Conservation (phyloP, 2,113 vertebrate genomes). For the Chaetorhynchus papuensis region DNA sequence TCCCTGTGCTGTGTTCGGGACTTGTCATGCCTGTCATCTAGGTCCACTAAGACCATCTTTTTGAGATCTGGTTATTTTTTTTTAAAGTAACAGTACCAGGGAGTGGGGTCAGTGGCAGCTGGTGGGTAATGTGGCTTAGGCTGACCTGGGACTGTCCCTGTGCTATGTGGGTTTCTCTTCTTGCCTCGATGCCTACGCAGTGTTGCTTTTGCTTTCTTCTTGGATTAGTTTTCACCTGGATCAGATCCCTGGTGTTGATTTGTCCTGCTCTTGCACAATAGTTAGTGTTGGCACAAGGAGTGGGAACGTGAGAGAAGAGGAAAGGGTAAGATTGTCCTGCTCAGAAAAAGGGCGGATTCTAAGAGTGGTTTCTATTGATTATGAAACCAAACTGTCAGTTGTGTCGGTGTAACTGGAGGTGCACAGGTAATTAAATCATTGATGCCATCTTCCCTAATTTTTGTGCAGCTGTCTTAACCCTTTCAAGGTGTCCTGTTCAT, state of each 20-base stretch:
- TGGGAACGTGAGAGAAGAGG: neutral
- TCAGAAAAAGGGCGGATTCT: neutral
- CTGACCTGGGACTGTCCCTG: neutral
- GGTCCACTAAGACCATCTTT: neutral
- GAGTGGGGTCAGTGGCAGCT: neutral
- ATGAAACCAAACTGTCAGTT: neutral
- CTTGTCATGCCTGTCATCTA: neutral
- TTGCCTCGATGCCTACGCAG: neutral
- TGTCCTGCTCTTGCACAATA: slow-evolving; percentile 5
- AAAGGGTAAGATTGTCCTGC: neutral
- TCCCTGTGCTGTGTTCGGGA: neutral
- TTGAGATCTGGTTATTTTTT: neutral
- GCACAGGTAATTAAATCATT: neutral
- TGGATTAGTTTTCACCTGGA: slow-evolving; percentile 3
- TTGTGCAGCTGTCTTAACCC: neutral
- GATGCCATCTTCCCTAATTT: neutral
- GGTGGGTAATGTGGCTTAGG: neutral
- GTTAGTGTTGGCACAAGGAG: neutral
- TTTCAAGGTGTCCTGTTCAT: neutral
- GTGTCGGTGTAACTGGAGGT: neutral
- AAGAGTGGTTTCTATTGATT: neutral
- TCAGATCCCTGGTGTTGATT: neutral
- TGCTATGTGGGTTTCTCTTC: neutral
- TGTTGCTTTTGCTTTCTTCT: neutral
- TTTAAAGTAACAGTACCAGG: neutral